Base-by-base conservation (phyloP, 2,113 vertebrate genomes). In the Crotalus tigris region DNA sequence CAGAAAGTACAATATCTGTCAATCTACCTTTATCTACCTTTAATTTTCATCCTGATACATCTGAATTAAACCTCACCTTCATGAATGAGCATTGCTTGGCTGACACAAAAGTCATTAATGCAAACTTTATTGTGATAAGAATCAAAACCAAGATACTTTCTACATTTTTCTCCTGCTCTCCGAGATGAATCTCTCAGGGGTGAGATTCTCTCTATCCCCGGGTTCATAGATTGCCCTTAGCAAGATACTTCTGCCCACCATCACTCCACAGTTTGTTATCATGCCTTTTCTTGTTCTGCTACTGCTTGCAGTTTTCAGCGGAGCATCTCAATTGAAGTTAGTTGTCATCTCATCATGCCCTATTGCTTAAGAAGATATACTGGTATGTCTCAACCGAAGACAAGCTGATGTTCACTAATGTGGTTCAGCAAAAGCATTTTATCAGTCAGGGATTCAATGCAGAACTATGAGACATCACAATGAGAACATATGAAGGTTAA, bases 21-120 rank as follows among this genome's bases (percentile, higher is more conserved):
- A 96, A 94, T 96, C 97, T 97, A 97, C 94, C 94, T 97, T 97
- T 95, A 94, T 96, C 93, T 93, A 96, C 49, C 5, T 96, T 97
- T 96, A 96, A 90, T 97, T 96, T 97, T 96, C 61, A 90, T 95
- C 94, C 92, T 96, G 91, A 95, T 96, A 85, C 92, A 89, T 94
- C 94, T 96, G 75, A 93, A 94, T 96, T 96, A 97, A 98, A 96
- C 94, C 90, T 94, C 94, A 96, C 94, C 95, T 92, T 93, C 87
- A 96, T 94, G 97, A 97, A 97, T 93, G 93, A 96, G 33, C 86
- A 53, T 58, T 92, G 85, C 93, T 97, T 96, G 94, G 92, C 93
- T 49, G 91, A 96, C 94, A 94, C 81, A 93, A 93, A 86, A 97
- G 91, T 95, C 94, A 97, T 39, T 39, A 2, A 96, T 93, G 94